Percentiles rank a stretch among this genome's conserved stretches.
Conservation (phyloP, 2,888 invertebrate species). For the Neoascia interrupta region DNA sequence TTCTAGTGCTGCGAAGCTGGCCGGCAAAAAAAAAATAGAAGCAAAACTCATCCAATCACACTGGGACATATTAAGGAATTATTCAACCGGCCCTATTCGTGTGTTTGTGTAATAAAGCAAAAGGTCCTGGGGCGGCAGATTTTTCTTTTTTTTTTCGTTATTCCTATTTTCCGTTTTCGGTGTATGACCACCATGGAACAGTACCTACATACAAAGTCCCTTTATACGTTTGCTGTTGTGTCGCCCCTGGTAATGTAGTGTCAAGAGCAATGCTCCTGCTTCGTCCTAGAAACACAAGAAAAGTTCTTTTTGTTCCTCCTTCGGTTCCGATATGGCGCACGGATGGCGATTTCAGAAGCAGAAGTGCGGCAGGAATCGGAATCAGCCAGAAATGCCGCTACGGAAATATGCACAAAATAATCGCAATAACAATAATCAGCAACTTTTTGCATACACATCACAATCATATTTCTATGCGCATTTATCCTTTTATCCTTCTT, state of each 20-base stretch:
- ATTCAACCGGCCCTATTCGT: conserved; percentile 24
- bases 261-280: conserved; percentile 32
- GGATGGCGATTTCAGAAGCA: conserved; percentile 22
- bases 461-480: conserved; percentile 19
- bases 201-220: conserved; percentile 21
- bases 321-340: neutral
- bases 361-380: conserved; percentile 6
- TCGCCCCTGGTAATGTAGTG: conserved; percentile 39
- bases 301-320: neutral
- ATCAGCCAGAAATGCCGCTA: conserved; percentile 19
- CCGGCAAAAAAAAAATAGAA: conserved; percentile 13
- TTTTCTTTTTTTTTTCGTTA: conserved; percentile 13
- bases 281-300: neutral
- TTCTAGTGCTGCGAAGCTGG: no score
- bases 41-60: conserved; percentile 50
- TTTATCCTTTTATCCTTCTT: conserved; percentile 16
- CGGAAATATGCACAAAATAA: conserved; percentile 49
- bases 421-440: conserved; percentile 59
- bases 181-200: conserved; percentile 6
- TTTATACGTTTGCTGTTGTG: conserved; percentile 33
- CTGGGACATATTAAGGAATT: conserved; percentile 50
- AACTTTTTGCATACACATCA: conserved; percentile 50
- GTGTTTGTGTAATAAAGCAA: conserved; percentile 45
- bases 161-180: conserved; percentile 16
- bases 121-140: conserved; percentile 43